Evolutionary conservation across 2,113 vertebrate species (phyloP), one percentile per base, ranked within the genome.

Genomic region (Pangasianodon gigas): DNA sequence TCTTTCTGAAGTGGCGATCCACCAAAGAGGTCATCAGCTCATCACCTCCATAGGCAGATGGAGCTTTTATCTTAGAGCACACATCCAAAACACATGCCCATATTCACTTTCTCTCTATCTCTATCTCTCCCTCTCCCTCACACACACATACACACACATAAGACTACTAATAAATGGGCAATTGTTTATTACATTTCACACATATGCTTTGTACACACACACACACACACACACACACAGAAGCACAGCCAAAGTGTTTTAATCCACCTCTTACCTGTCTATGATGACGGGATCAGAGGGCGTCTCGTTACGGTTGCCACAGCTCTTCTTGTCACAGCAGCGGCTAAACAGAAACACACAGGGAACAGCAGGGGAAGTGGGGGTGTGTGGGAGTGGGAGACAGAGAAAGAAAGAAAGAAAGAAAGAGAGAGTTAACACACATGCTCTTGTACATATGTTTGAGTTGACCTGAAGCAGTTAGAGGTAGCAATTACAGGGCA

Each of bases 261-360:
- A 95, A 95, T 94, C 95, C 95, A 94, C 95, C 94, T 85, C 97
- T 97, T 98, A 99, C 98, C 98, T 99, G 98, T 99, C 98, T 96
- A 99, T 99, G 97, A 99, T 99, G 96, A 99, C 98, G 91, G 98
- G 98, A 97, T 99, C 98, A 95, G 98, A 99, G 91, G 98, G 98
- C 94, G 98, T 99, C 97, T 99, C 98, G 93, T 99, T 99, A 95
- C 98, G 97, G 97, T 99, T 99, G 95, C 98, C 98, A 93, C 98
- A 99, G 94, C 98, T 99, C 96, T 99, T 99, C 97, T 99, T 99
- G 96, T 99, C 98, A 95, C 98, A 99, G 96, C 98, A 99, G 96
- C 98, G 98, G 96, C 98, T 99, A 96, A 87, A 93, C 91, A 95
- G 58, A 41, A 48, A 48, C 54, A 37, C 69, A 18, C 71, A 86